Evolutionary conservation across 2,888 invertebrate genomes (phyloP).

Genomic region (Spilarctia lutea): DNA sequence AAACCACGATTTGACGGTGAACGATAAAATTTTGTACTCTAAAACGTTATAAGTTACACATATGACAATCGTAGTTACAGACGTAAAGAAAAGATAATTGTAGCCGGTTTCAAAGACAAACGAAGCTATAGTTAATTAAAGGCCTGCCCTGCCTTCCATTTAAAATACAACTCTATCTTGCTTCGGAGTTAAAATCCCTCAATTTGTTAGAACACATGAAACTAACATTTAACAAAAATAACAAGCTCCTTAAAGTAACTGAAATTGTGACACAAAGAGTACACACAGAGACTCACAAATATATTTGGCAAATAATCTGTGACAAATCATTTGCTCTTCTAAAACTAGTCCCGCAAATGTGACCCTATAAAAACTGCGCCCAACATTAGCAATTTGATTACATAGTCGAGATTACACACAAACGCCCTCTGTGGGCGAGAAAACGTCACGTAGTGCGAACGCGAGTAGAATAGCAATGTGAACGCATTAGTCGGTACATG

Average conservation of each 20-base stretch:
- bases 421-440: conserved; percentile 68
- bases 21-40: neutral
- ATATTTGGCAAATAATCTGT: neutral
- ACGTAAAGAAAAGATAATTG: neutral
- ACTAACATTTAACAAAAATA: too few species aligned
- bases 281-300: neutral
- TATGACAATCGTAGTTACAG: neutral
- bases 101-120: neutral
- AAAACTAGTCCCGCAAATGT: conserved; percentile 8
- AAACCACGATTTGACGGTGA: neutral
- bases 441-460: conserved; percentile 67
- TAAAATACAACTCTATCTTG: neutral
- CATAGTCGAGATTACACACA: conserved; percentile 63
- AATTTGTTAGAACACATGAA: too few species aligned
- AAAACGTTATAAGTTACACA: neutral
- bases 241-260: neutral
- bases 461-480: conserved; percentile 63
- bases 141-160: rapidly evolving
- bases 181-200: neutral
- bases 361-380: conserved; percentile 56
- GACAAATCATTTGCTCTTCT: neutral
- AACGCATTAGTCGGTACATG: conserved; percentile 35
- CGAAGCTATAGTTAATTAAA: neutral
- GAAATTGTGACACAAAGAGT: neutral
- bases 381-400: conserved; percentile 67